phyloP scores from a whole-genome alignment of 2,888 invertebrate species.

The Geotrupes spiniger region DNA sequence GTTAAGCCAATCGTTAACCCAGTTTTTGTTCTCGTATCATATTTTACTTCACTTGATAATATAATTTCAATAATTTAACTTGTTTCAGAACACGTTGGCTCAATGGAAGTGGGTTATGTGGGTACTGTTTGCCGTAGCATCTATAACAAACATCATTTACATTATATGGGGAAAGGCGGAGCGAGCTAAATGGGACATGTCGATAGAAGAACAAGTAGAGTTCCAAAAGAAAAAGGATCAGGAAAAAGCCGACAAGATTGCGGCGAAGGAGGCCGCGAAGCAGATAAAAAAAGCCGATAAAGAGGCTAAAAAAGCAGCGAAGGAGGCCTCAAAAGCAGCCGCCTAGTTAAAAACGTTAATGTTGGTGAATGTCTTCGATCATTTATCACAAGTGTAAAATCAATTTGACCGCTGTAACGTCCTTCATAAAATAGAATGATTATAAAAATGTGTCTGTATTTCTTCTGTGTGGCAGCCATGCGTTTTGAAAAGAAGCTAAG shows the following conservation, averaged over 20 bases:
- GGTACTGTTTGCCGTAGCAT: constrained; percentile 69
- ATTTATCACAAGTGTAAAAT: too few species aligned
- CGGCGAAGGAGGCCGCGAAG: constrained; percentile 1
- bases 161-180: constrained; percentile 71
- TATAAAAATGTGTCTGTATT: too few species aligned
- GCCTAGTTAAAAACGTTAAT: too few species aligned
- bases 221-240: constrained; percentile 1
- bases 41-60: too few species aligned
- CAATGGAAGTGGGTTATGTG: constrained; percentile 81
- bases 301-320: background rate
- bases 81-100: constrained; percentile 57
- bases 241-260: constrained; percentile 13
- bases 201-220: constrained; percentile 9
- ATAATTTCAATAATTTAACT: too few species aligned
- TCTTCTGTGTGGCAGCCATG: too few species aligned
- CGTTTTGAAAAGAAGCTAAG: too few species aligned
- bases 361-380: too few species aligned
- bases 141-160: constrained; percentile 66
- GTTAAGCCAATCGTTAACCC: too few species aligned
- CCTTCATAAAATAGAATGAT: too few species aligned
- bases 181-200: constrained; percentile 17
- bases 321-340: background rate
- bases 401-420: too few species aligned
- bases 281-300: background rate
- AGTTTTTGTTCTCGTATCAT: too few species aligned